phyloP scores from a whole-genome alignment of 2,113 vertebrate genomes.

The Ploceus nigricollis region DNA sequence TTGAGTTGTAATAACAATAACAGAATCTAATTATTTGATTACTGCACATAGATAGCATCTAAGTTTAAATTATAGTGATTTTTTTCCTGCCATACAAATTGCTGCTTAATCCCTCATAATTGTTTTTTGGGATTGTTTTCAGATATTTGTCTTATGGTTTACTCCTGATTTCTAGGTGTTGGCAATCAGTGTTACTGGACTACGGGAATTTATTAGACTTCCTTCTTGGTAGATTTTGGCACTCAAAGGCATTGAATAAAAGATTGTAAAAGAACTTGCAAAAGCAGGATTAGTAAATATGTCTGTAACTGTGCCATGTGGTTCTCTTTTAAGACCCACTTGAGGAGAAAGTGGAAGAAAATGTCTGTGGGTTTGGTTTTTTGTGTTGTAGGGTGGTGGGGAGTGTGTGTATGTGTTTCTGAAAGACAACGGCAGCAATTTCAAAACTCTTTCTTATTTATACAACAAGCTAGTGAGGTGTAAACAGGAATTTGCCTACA shows the following conservation, averaged over 20 bases:
- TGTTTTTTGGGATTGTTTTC: not conserved
- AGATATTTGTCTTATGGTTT: not conserved
- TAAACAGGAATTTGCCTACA: not conserved
- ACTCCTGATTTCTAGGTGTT: not conserved
- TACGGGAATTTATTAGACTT: not conserved
- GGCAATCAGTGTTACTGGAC: not conserved
- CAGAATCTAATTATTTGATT: not conserved
- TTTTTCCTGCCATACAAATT: not conserved
- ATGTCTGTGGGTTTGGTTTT: not conserved
- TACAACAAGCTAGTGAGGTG: not conserved
- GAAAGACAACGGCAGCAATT: not conserved
- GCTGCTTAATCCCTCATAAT: not conserved
- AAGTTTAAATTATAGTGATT: not conserved
- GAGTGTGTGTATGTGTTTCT: accelerated
- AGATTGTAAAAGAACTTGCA: not conserved
- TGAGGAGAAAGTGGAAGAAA: not conserved
- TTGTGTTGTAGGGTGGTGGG: not conserved
- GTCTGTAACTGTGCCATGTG: not conserved
- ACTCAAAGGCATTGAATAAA: not conserved
- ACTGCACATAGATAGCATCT: not conserved
- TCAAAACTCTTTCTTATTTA: not conserved
- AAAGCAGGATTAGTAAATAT: not conserved
- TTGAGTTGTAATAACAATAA: not conserved
- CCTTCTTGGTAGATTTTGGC: not conserved
- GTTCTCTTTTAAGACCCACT: not conserved